These are phyloP conservation scores for Gambusia yucatana DNA, from an alignment of 2,797 vertebrate species.

Conservation along the genomic window DNA sequence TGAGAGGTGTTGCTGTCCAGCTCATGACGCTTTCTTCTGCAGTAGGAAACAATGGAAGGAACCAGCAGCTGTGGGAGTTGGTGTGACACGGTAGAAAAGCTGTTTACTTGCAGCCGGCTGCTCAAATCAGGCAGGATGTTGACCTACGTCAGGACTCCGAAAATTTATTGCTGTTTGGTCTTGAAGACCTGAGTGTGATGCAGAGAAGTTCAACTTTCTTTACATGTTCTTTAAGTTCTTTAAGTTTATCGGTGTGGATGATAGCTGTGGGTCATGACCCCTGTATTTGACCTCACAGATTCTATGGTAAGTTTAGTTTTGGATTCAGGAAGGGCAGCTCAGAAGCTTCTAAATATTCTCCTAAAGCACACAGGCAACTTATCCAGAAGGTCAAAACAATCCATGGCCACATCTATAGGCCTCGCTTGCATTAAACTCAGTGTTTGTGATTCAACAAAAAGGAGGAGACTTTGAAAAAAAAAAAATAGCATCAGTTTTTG, in stretches of 20 bases:
- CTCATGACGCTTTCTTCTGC: slow-evolving; percentile 55
- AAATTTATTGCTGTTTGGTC: slow-evolving; percentile 21
- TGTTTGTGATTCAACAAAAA: neutral
- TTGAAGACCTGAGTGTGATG: neutral
- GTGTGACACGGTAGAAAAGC: slow-evolving; percentile 58
- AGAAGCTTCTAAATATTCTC: neutral
- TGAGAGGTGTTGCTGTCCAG: slow-evolving; percentile 66
- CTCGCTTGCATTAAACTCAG: neutral
- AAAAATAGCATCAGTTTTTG: neutral
- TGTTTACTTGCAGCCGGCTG: slow-evolving; percentile 68
- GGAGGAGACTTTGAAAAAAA: neutral
- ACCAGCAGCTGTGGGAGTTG: slow-evolving; percentile 77
- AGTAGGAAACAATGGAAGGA: slow-evolving; percentile 78
- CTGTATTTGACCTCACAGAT: neutral
- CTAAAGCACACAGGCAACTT: neutral
- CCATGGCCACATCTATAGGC: neutral
- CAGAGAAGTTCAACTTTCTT: slow-evolving; percentile 22
- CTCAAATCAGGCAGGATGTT: slow-evolving; percentile 51
- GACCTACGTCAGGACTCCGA: slow-evolving; percentile 38
- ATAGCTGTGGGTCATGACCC: neutral
- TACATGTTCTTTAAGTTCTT: neutral
- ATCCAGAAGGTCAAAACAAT: neutral
- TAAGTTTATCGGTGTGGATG: neutral
- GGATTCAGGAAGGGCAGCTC: neutral
- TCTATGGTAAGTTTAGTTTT: neutral